These are phyloP conservation scores for Kryphioiulus occultus DNA, from an alignment of 2,888 invertebrate species.

Conservation along the genomic window DNA sequence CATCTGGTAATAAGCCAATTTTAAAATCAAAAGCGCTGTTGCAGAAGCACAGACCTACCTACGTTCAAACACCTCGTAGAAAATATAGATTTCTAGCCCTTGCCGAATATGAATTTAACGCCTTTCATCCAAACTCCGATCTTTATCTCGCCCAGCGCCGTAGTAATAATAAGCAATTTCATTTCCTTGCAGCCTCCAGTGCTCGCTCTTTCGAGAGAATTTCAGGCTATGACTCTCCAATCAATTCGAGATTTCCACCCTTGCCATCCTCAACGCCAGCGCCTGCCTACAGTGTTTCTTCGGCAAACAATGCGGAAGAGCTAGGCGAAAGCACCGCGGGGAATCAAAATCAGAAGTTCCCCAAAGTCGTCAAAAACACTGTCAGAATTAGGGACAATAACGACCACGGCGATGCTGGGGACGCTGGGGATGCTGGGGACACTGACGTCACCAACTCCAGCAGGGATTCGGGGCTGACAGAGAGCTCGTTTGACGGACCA, in stretches of 20 bases:
- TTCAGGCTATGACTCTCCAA: conserved; percentile 35
- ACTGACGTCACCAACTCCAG: conserved; percentile 48
- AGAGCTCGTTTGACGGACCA: not conserved
- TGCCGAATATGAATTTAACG: conserved; percentile 3
- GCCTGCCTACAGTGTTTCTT: not conserved
- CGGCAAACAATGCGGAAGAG: conserved; percentile 19
- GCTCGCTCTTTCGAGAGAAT: conserved; percentile 29
- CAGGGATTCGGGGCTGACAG: conserved; percentile 29
- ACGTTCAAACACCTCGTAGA: conserved; percentile 9
- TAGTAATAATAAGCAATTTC: conserved; percentile 33
- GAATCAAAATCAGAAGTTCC: conserved; percentile 20
- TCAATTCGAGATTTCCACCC: conserved; percentile 44
- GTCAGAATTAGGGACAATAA: conserved; percentile 25
- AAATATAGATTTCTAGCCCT: not conserved
- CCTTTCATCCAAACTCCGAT: not conserved
- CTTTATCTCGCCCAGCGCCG: not conserved
- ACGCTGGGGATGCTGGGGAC: not conserved
- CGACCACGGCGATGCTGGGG: conserved; percentile 27
- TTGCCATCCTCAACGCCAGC: not conserved
- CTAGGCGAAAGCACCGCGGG: not conserved
- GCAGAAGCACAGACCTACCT: not conserved
- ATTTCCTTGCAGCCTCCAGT: conserved; percentile 38
- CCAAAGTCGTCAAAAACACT: conserved; percentile 17
- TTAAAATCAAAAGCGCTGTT: not conserved
- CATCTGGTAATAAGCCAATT: not conserved